A percentile compares a stretch with the other conserved stretches of the same genome.
phyloP scores from a whole-genome alignment of 2,113 vertebrate genomes.

The Candoia aspera region DNA sequence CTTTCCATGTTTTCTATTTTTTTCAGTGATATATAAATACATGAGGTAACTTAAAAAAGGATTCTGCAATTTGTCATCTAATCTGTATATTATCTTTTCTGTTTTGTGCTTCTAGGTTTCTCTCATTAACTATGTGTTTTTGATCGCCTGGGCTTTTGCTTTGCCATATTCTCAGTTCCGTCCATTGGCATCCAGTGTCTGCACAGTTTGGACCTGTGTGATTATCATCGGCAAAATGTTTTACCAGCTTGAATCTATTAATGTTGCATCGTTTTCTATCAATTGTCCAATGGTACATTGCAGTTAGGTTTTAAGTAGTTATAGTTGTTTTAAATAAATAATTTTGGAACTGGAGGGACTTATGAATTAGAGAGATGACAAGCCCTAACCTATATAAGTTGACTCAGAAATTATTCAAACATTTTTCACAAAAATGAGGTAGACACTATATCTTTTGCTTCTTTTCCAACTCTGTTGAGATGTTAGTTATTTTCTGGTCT shows the following conservation, averaged over 20 bases:
- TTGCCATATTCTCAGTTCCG: conserved; percentile 93
- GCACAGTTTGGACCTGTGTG: conserved; percentile 96
- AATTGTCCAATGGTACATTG: conserved; percentile 86
- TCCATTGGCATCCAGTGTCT: conserved; percentile 90
- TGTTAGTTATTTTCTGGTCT: neutral
- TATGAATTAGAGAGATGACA: neutral
- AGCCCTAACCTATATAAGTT: no score
- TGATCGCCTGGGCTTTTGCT: conserved; percentile 95
- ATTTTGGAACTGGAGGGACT: neutral
- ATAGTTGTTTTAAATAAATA: conserved; percentile 34
- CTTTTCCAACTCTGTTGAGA: neutral
- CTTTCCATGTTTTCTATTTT: conserved; percentile 19
- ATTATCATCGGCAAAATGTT: conserved; percentile 98
- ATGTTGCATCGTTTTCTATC: conserved; percentile 79
- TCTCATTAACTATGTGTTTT: conserved; percentile 89
- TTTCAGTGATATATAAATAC: neutral
- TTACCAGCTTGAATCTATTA: conserved; percentile 91
- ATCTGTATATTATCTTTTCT: conserved; percentile 31
- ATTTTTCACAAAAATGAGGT: neutral
- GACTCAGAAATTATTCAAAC: neutral
- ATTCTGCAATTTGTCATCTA: conserved; percentile 19
- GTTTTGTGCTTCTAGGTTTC: conserved; percentile 86
- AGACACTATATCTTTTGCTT: neutral
- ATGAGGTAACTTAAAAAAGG: neutral
- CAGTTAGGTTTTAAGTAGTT: neutral